Base-by-base conservation (phyloP, 2,888 invertebrate genomes). In the Tetranychus truncatus region DNA sequence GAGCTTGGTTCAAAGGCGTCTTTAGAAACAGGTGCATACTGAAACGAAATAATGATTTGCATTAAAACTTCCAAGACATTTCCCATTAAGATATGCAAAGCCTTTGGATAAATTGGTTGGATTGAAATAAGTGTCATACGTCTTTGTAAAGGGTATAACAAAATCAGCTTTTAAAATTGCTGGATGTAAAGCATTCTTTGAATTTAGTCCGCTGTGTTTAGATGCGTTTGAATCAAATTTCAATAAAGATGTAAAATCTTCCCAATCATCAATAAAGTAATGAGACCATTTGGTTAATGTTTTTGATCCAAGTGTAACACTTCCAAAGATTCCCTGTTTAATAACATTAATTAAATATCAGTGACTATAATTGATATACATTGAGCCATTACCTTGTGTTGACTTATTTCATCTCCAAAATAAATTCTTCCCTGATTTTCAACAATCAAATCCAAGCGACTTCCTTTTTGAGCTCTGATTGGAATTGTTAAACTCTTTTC, bases 401-500 rank as follows among this genome's bases (percentile, higher is more conserved):
- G 71, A 44, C 72, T 72, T 5, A 76, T 76, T n/a, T 34, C 24
- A 71, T 20, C 79, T 66, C 80, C 80, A 76, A 78, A 81, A 1
- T 80, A 81, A 34, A 80, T 77, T 73, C 82, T 74, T 66, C 82
- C 82, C 77, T 81, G 80, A 76, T 81, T 82, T 77, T 82, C 82
- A 11, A 82, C 81, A 74, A 82, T 75, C 71, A 82, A 79, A 21
- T 78, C 77, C 11, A 82, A 73, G 21, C 72, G 5, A 44, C 72
- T 72, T 15, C 45, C 66, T 45, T 75, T 77, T 8, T 55, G 7
- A 7, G 73, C 69, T 5, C 21, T 24, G 34, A 77, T 45, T 18
- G 76, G 45, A n/a, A 77, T 1, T 7, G 71, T 21, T 20, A 67
- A 66, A 11, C 7, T 34, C 34, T 77, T 66, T 24, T 77, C 71